Conservation (phyloP, 30 jellyfish, hydroid and myxozoan species). For the Hydractinia echinata region DNA sequence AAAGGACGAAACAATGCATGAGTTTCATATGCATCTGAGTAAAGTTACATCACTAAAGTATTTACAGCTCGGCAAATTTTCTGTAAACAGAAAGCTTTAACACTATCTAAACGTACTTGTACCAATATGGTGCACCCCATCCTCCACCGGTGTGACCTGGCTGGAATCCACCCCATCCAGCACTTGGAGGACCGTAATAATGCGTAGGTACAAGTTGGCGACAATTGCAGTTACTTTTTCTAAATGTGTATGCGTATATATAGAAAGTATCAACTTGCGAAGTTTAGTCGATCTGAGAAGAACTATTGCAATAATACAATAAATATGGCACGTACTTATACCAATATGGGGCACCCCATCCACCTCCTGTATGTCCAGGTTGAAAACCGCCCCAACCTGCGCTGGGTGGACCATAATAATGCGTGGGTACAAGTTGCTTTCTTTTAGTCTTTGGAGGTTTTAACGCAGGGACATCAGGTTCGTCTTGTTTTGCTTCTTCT, state of each 20-base stretch:
- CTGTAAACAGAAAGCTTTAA: background rate
- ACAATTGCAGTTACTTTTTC: background rate
- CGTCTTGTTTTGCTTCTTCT: conserved; percentile 25
- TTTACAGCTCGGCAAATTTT: no score
- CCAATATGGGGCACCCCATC: conserved; percentile 99
- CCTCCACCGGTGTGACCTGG: conserved; percentile 99
- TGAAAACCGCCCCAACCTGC: conserved; percentile 99
- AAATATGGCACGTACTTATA: conserved; percentile 68
- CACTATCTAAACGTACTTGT: conserved; percentile 71
- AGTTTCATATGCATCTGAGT: no score
- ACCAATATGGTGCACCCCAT: conserved; percentile 99
- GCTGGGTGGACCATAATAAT: conserved; percentile 97
- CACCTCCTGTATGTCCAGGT: conserved; percentile 99
- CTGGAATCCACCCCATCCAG: conserved; percentile 99
- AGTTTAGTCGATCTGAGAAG: background rate
- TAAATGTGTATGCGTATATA: background rate
- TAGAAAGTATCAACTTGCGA: background rate
- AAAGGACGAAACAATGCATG: no score
- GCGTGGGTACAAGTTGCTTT: conserved; percentile 31
- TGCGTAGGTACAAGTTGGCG: conserved; percentile 41
- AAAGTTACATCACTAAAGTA: no score
- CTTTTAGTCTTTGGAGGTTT: conserved; percentile 13
- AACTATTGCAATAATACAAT: background rate
- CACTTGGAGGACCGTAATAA: conserved; percentile 98
- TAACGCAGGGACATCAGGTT: conserved; percentile 5